These are phyloP conservation scores for Sussaba pulchella DNA, from an alignment of 2,888 invertebrate species.

Conservation along the genomic window DNA sequence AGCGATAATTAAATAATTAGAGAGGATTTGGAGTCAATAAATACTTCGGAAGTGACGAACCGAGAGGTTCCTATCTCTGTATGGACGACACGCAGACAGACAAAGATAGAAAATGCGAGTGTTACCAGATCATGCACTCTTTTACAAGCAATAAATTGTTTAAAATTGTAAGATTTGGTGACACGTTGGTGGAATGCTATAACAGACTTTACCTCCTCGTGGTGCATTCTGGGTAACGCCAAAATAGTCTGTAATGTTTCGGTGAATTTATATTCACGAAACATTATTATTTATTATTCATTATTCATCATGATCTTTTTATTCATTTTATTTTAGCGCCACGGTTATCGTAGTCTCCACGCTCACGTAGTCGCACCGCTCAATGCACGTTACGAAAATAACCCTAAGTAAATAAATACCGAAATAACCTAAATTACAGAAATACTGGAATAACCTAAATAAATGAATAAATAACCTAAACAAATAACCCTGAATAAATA, in stretches of 20 bases:
- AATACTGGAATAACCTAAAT: too few relatives aligned
- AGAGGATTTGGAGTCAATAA: conserved; percentile 50
- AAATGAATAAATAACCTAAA: too few relatives aligned
- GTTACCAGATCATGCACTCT: background rate
- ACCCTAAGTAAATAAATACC: too few relatives aligned
- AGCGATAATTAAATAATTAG: background rate
- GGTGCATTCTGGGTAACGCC: conserved; percentile 50
- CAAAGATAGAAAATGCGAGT: background rate
- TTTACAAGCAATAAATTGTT: background rate
- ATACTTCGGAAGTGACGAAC: conserved; percentile 44
- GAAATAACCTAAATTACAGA: too few relatives aligned
- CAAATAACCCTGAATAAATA: too few relatives aligned
- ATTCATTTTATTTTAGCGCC: too few relatives aligned
- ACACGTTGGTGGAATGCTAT: conserved; percentile 26
- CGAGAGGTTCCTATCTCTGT: conserved; percentile 27
- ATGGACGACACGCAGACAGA: conserved; percentile 4
- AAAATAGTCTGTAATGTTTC: conserved; percentile 24
- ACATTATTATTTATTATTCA: background rate
- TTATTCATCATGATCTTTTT: too few relatives aligned
- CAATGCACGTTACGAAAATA: too few relatives aligned
- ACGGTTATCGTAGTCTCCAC: too few relatives aligned
- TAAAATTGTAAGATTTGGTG: too few relatives aligned
- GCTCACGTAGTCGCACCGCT: too few relatives aligned
- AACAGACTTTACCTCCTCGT: conserved; percentile 46
- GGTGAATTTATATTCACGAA: background rate